Percentiles rank a stretch among this genome's conserved stretches.
These are phyloP conservation scores for Heliothis virescens DNA, from an alignment of 1,140 invertebrate species.

Conservation along the genomic window DNA sequence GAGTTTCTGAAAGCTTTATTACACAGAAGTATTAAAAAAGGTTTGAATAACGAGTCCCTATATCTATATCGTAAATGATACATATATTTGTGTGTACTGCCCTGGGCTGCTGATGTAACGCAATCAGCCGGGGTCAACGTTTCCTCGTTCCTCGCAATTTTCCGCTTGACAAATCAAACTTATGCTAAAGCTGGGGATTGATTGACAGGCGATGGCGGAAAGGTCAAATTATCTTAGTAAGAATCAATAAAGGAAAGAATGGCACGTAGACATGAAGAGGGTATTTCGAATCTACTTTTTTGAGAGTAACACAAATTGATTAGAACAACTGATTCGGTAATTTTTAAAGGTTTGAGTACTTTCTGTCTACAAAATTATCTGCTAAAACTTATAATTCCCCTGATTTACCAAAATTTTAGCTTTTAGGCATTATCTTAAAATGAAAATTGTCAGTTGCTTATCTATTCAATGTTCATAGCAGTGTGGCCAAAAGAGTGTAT, in stretches of 20 bases:
- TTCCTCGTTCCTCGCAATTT: constrained; percentile 67
- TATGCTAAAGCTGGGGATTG: constrained; percentile 41
- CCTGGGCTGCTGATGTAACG: constrained; percentile 20
- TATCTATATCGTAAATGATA: not conserved
- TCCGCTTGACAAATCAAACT: constrained; percentile 73
- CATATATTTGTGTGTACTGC: not conserved
- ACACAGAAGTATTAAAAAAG: too few species aligned
- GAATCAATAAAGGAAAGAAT: not conserved
- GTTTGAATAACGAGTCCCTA: not conserved
- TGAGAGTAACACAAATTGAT: not conserved
- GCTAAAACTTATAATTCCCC: too few species aligned
- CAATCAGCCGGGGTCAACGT: constrained; percentile 63
- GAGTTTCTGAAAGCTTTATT: too few species aligned
- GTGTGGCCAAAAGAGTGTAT: too few species aligned
- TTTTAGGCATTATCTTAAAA: too few species aligned
- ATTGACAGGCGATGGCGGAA: constrained; percentile 40
- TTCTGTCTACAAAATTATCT: too few species aligned
- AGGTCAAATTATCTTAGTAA: not conserved
- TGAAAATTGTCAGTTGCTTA: too few species aligned
- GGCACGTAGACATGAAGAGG: not conserved
- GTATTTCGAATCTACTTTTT: not conserved
- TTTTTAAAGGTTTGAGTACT: too few species aligned
- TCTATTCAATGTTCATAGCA: too few species aligned
- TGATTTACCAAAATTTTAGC: too few species aligned
- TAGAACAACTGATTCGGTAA: too few species aligned